phyloP scores from a whole-genome alignment of 37 sponge, comb jelly and placozoan species.

The Dysidea cf. avara region DNA sequence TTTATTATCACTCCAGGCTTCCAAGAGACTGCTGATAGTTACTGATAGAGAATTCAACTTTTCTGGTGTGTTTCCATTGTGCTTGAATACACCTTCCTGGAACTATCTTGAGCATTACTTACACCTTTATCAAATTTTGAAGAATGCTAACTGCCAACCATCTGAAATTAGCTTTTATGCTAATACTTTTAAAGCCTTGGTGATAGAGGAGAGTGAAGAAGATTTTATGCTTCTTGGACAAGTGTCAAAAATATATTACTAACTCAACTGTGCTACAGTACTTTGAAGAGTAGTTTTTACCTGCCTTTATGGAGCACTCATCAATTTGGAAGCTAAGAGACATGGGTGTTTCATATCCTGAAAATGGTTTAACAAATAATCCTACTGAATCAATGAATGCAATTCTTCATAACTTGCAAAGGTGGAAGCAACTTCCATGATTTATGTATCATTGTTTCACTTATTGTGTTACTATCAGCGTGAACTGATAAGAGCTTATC shows the following conservation, averaged over 20 bases:
- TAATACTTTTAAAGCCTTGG: too few species aligned
- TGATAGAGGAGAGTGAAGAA: too few species aligned
- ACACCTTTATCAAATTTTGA: constrained; percentile 3
- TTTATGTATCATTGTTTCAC: constrained; percentile 6
- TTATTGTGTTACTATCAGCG: neutral
- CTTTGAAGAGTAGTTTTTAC: constrained; percentile 11
- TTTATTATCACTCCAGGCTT: too few species aligned
- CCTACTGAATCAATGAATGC: constrained; percentile 16
- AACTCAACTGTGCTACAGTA: constrained; percentile 1
- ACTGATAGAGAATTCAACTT: constrained; percentile 25
- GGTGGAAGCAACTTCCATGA: constrained; percentile 17
- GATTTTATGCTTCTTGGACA: too few species aligned
- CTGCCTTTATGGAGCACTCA: constrained; percentile 4
- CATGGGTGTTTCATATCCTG: neutral
- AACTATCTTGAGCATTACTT: constrained; percentile 1
- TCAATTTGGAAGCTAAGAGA: constrained; percentile 6
- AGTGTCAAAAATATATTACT: constrained; percentile 1
- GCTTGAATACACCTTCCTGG: constrained; percentile 5
- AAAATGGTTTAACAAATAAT: constrained; percentile 15
- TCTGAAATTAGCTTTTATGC: too few species aligned
- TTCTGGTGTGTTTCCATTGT: constrained; percentile 6
- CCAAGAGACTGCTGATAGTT: neutral
- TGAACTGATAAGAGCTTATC: constrained; percentile 4
- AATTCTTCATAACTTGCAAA: too few species aligned
- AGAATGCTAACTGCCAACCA: constrained; percentile 1